Evolutionary conservation across 1,140 invertebrate genomes (phyloP), one percentile per base, ranked within the genome.

Genomic region (Acromyrmex heyeri): DNA sequence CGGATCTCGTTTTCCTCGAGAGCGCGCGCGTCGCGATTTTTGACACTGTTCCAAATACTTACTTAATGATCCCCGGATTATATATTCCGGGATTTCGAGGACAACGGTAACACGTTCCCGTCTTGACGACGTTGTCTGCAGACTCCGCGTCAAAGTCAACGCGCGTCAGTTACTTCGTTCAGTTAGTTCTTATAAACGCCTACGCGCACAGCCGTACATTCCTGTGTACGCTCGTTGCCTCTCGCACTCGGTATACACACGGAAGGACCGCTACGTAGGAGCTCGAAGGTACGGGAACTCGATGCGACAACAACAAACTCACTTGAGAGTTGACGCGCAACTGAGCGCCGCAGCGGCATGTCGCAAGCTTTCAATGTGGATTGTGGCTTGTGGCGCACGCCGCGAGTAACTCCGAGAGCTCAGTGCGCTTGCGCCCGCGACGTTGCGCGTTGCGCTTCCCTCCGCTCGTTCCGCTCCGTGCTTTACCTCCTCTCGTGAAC

Each of bases 321-420:
- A 75, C 88, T 93, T 91, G 90, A 94, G 87, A 93, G 94, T 93
- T 93, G 92, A 93, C 94, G 94, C 94, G 93, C 94, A 90, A 95
- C 95, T 95, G 95, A 93, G 87, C 92, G 82, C 82, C 92, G 92
- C 83, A 81, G 85, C 89, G 81, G 89, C 93, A 94, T 95, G 95
- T 93, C 93, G 93, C 93, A 95, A 95, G 94, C 93, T 95, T 95
- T 95, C 92, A 95, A 94, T 95, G 91, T 34, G 5, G 7, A 34
- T 34, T 34, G 30, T 34, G 30, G 30, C 30, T 34, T 34, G 30
- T 92, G 90, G 91, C 92, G 92, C 91, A 91, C 92, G 83, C 82
- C 67, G 85, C 76, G 79, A 85, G 73, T 64, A 85, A 50, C 82
- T 86, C 78, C 65, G 73, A 81, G 85, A 30, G 7, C 61, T 65